Evolutionary conservation across 2,113 vertebrate genomes (phyloP).

Genomic region (Lepus timidus): DNA sequence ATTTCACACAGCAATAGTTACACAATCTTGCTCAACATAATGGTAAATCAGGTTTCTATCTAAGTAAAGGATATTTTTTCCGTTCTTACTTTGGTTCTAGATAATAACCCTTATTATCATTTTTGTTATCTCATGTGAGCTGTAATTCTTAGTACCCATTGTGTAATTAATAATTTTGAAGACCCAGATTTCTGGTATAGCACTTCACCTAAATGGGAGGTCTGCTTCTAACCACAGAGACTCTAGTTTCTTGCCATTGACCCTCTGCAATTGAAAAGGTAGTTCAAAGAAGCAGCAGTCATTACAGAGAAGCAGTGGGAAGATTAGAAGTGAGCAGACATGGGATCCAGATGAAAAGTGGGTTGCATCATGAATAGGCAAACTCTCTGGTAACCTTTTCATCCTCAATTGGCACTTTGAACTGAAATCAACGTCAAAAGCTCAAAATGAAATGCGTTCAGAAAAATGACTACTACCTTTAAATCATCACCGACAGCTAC

Average conservation of each 20-base stretch:
- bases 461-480: slow-evolving; percentile 47
- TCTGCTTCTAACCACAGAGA: background rate
- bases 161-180: slow-evolving; percentile 15
- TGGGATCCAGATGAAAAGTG: slow-evolving; percentile 48
- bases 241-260: background rate
- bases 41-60: background rate
- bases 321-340: slow-evolving; percentile 40
- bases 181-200: background rate
- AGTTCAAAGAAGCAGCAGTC: slow-evolving; percentile 48
- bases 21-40: background rate
- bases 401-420: slow-evolving; percentile 61
- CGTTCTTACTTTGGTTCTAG: background rate
- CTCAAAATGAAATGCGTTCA: slow-evolving; percentile 44
- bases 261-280: background rate
- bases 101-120: background rate
- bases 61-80: background rate
- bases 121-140: background rate
- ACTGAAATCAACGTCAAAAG: slow-evolving; percentile 59
- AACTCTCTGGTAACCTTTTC: slow-evolving; percentile 52
- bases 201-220: slow-evolving; percentile 16
- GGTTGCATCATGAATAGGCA: slow-evolving; percentile 45
- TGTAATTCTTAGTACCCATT: background rate
- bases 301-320: background rate
- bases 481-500: background rate
- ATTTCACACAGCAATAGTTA: background rate